Evolutionary conservation across 2,797 vertebrate species (phyloP), one percentile per base, ranked within the genome.

Genomic region (Sebastes minor): DNA sequence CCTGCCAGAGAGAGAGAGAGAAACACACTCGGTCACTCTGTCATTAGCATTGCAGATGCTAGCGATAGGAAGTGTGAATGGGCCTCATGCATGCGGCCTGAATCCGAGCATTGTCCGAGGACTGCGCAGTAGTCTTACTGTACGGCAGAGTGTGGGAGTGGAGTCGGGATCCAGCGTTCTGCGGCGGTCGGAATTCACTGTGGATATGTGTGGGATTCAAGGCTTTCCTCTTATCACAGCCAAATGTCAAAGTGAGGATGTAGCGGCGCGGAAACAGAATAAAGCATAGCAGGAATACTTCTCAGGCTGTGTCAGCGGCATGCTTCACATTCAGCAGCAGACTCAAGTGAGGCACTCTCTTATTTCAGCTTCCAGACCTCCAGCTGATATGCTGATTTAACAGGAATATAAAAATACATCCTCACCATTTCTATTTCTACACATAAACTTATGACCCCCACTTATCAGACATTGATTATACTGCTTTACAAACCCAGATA

Each of bases 1-100:
- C 30, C 73, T 66, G 86, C 78, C 83, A 49, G 46, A 52, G 18
- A 83, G 80, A 61, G 79, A 84, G 80, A 83, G 74, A 88, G 76
- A 90, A 86, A 87, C 78, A 84, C 88, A 80, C 75, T 69, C 78
- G 53, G 79, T 79, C 83, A 46, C 56, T 76, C 82, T 80, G 88
- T 91, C 93, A 97, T 97, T 97, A 95, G 92, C 95, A 96, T 94
- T 96, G 96, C 95, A 97, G 96, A 97, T 94, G 93, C 78, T 85
- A 81, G 91, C 46, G 91, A 94, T 92, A 96, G 94, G 94, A 95
- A 90, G 91, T 79, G 85, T 92, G 89, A 94, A 96, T 94, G 92
- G 93, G 92, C 89, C 94, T 95, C 92, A 95, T 91, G 92, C 92
- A 95, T 95, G 88, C 65, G 42, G 85, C 68, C 78, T 94, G 88